Evolutionary conservation across 2,113 vertebrate species (phyloP), one percentile per base, ranked within the genome.

Genomic region (Arenaria interpres): DNA sequence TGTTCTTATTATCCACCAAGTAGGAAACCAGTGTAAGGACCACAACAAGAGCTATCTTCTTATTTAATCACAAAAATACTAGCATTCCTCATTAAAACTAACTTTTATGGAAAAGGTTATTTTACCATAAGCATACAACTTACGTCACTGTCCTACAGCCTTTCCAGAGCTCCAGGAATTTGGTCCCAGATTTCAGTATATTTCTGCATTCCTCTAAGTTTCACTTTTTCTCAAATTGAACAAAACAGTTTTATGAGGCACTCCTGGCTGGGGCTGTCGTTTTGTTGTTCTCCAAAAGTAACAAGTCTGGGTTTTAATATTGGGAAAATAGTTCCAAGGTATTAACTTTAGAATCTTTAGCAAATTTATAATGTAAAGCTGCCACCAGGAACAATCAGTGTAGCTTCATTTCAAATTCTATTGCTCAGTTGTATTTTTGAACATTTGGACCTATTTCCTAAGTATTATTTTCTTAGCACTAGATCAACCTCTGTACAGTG

Each of bases 341-440:
- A 72, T 6, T 57, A 92, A 76, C 46, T 96, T 48, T 45, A 19
- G 25, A 73, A 90, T 25, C 20, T 80, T 78, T 66, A 66, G 73
- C 59, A 93, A 89, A 92, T 93, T 78, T 91, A 84, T 83, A 95
- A 88, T 57, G 59, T 67, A 82, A 93, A 92, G 19, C 27, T 94
- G 53, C 75, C 82, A 28, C 50, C 20, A 75, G 51, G 25, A 93
- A 88, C 13, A 85, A 91, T 35, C 67, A 93, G 32, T 51, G 25
- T 90, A 84, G 53, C 24, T 95, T 88, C 41, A 43, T 39, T 88
- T 95, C 37, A 93, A 95, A 96, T 92, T 92, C 50, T 93, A 67
- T 93, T 45, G 62, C 32, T 62, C 48, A 30, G 64, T 14, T 32
- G 8, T 57, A 62, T 62, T 94, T 94, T 85, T 95, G 82, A 90